Conservation (phyloP, 2,888 invertebrate species). For the Melanargia galathea region DNA sequence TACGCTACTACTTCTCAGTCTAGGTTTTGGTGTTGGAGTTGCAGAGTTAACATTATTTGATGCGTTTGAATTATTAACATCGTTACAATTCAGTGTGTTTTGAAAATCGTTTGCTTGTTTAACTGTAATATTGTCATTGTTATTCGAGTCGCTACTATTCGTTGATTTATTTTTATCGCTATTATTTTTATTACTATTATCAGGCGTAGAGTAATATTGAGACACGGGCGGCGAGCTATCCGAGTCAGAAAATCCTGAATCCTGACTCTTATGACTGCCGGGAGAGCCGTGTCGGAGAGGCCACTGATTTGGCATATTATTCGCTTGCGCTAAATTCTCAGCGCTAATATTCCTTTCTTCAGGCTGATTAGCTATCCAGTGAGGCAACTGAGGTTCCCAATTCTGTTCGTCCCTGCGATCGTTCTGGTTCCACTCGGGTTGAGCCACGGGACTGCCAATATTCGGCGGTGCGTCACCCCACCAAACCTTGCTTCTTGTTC, state of each 20-base stretch:
- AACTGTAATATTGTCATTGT: conserved; percentile 74
- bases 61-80: conserved; percentile 57
- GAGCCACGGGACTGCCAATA: conserved; percentile 71
- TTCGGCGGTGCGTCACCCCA: conserved; percentile 81
- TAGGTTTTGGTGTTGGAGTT: conserved; percentile 68
- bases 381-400: conserved; percentile 79
- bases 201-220: conserved; percentile 68
- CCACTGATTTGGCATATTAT: conserved; percentile 70
- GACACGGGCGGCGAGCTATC: conserved; percentile 84
- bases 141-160: conserved; percentile 73
- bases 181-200: conserved; percentile 58
- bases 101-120: conserved; percentile 72
- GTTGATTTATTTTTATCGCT: conserved; percentile 67
- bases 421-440: conserved; percentile 60
- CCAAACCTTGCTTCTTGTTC: conserved; percentile 86
- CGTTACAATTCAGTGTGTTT: conserved; percentile 59
- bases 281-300: conserved; percentile 78
- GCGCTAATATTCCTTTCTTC: conserved; percentile 66
- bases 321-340: conserved; percentile 64
- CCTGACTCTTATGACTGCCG: conserved; percentile 88
- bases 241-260: conserved; percentile 91
- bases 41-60: conserved; percentile 49
- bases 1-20: conserved; percentile 74
- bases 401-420: conserved; percentile 65
- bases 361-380: conserved; percentile 78